Conservation (phyloP, 92 coral and sea anemone species). For the Pocillopora meandrina region DNA sequence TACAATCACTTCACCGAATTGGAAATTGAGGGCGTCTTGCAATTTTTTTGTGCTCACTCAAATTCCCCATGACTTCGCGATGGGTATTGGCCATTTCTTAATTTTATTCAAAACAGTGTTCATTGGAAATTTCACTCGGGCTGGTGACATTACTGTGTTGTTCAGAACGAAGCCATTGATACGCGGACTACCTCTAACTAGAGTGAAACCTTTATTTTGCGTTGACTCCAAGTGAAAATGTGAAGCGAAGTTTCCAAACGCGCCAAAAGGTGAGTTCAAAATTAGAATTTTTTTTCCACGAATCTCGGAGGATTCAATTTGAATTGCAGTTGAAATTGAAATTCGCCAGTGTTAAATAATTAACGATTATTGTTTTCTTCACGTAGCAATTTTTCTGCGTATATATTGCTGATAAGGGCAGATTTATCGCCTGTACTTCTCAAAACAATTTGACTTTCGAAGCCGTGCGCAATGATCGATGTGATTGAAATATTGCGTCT, state of each 20-base stretch:
- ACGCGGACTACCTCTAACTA: background rate
- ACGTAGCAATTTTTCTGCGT: background rate
- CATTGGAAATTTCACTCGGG: conserved; percentile 17
- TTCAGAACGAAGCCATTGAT: background rate
- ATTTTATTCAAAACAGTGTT: background rate
- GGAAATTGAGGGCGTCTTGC: background rate
- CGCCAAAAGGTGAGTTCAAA: conserved; percentile 13
- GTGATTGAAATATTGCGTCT: background rate
- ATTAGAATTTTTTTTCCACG: background rate
- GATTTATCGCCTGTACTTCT: background rate
- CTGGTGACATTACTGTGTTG: background rate
- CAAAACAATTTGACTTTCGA: background rate
- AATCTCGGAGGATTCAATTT: background rate
- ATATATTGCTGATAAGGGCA: conserved; percentile 6
- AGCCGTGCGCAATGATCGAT: background rate
- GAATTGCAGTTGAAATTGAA: conserved; percentile 6
- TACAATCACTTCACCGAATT: background rate
- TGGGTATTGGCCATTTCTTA: conserved; percentile 34
- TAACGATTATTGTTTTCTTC: conserved; percentile 21
- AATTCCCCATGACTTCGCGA: background rate
- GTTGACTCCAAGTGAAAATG: background rate
- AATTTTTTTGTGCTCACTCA: background rate
- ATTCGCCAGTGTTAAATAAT: conserved; percentile 33
- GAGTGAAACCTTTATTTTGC: background rate
- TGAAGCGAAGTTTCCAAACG: background rate